Conservation (phyloP, 2,797 vertebrate genomes). For the Gymnoscopelus microlampas region DNA sequence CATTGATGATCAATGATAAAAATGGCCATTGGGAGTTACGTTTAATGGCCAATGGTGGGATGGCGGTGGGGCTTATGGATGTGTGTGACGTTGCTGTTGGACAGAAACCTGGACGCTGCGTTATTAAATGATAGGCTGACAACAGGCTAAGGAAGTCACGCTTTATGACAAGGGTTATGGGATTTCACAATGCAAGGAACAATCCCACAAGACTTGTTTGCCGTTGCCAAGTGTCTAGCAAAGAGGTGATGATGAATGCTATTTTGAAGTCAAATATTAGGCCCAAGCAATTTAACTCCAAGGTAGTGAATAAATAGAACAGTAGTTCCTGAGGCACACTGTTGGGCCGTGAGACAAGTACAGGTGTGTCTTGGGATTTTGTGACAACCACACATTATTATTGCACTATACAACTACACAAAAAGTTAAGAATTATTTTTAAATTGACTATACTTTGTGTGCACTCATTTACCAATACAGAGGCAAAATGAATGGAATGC, state of each 20-base stretch:
- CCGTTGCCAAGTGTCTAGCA: not conserved
- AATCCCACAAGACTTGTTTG: not conserved
- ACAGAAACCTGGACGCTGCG: not conserved
- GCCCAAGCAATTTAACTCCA: not conserved
- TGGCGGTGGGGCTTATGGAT: no score
- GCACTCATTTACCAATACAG: no score
- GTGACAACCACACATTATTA: no score
- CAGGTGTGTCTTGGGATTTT: no score
- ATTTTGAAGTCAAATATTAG: conserved; percentile 7
- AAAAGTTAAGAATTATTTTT: no score
- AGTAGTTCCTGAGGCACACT: not conserved
- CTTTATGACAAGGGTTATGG: conserved; percentile 18
- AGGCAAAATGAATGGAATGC: no score
- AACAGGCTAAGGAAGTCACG: not conserved
- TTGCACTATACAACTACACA: not conserved
- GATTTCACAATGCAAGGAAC: not conserved
- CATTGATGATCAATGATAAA: conserved; percentile 31
- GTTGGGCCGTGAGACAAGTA: no score
- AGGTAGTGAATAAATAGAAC: not conserved
- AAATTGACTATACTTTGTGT: no score
- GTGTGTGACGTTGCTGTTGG: no score
- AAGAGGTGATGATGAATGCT: conserved; percentile 22
- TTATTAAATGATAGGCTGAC: conserved; percentile 19
- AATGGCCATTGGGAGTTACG: not conserved
- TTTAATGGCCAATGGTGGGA: not conserved